Base-by-base conservation (phyloP, 2,888 invertebrate species). In the Rhopalosiphum nymphaeae region DNA sequence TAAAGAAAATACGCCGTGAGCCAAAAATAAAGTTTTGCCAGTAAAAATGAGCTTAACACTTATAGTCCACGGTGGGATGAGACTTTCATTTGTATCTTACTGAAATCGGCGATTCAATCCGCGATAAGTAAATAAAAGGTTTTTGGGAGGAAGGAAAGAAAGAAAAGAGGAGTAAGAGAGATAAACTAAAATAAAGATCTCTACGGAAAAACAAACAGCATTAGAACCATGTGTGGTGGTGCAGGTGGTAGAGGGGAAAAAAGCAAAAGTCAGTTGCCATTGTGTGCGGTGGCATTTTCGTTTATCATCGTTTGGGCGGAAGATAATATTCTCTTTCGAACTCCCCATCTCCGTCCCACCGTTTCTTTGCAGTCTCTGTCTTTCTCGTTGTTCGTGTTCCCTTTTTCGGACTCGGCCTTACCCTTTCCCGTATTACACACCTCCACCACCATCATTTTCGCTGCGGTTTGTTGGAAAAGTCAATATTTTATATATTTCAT, bases 111-210 rank as follows among this genome's bases (percentile, higher is more conserved):
- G 85, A 86, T 94, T 90, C 93, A 90, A 94, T 90, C 90, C 61
- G 56, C 57, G 85, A 57, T 90, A 90, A 94, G 93, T 94, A 94
- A 94, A 94, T 94, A 94, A 90, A 93, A 90, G 57, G 93, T 89
- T 93, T 93, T 85, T 86, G 61, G n/a, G 26, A 53, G n/a, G 11
- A 36, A 86, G 85, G 25, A 46, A 85, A 29, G 29, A n/a, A 36
- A 21, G 9, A 56, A 57, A n/a, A 61, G 29, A 49, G 25, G 13
- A 36, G 11, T 44, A 26, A 26, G 29, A 56, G 36, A 61, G 87
- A 87, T n/a, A 67, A 49, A 87, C 87, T 49, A 26, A 67, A 92
- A 87, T 92, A 92, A 67, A 92, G 92, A 92, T 87, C 92, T 92
- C 92, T n/a, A 36, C 29, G n/a, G 61, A 49, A 87, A 92, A 92